phyloP scores from a whole-genome alignment of 2,888 invertebrate genomes.

The Dicycla oo region DNA sequence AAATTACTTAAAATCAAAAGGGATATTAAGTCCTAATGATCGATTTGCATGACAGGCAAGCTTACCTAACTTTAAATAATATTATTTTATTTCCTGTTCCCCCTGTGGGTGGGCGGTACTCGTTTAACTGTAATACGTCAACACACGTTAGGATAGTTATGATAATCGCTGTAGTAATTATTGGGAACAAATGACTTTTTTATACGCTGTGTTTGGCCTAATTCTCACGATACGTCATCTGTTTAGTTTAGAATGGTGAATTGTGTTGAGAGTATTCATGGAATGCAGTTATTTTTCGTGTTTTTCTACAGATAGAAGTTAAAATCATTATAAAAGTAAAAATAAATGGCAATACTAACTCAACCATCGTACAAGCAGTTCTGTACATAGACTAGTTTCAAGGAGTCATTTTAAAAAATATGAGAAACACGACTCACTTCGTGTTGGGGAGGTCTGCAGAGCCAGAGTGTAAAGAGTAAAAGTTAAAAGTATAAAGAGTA shows the following conservation, averaged over 20 bases:
- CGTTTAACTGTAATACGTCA: conserved; percentile 84
- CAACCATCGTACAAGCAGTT: too few relatives aligned
- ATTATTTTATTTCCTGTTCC: conserved; percentile 82
- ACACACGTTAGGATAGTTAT: conserved; percentile 79
- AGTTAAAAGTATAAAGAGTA: too few relatives aligned
- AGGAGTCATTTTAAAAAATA: too few relatives aligned
- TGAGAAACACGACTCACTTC: too few relatives aligned
- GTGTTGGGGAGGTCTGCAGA: too few relatives aligned
- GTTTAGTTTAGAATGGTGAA: conserved; percentile 25
- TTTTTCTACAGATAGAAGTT: neutral
- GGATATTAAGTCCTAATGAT: conserved; percentile 87
- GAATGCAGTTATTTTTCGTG: neutral
- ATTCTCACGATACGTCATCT: conserved; percentile 75
- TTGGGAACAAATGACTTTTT: conserved; percentile 83
- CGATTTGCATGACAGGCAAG: conserved; percentile 86
- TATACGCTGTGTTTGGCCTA: conserved; percentile 66
- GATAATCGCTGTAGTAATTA: conserved; percentile 85
- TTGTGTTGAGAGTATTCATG: conserved; percentile 1
- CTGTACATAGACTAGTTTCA: too few relatives aligned
- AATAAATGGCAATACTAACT: too few relatives aligned
- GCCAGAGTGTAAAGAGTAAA: too few relatives aligned
- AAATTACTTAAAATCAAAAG: conserved; percentile 90
- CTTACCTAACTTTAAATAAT: conserved; percentile 84
- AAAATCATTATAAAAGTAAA: too few relatives aligned
- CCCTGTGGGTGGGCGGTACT: conserved; percentile 79